Percentiles rank a stretch among this genome's conserved stretches.
These are phyloP conservation scores for Pangasius macronema DNA, from an alignment of 2,797 vertebrate species.

Conservation along the genomic window DNA sequence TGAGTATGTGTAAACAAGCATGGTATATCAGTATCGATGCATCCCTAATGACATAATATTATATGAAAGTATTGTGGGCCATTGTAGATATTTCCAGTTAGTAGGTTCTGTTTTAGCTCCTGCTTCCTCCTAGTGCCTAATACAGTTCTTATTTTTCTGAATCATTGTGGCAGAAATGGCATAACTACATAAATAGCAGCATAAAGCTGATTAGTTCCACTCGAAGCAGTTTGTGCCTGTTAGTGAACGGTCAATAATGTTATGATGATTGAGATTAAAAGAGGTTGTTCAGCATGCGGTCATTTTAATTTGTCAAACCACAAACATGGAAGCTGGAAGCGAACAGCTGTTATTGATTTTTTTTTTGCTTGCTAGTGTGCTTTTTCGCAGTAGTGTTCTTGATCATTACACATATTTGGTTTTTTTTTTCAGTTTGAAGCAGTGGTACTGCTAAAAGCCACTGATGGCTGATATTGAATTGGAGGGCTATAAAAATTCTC, in stretches of 20 bases:
- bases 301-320: not conserved
- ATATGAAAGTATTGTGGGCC: not conserved
- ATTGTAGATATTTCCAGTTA: not conserved
- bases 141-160: not conserved
- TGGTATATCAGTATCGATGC: not conserved
- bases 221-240: constrained; percentile 12
- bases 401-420: not conserved
- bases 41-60: not conserved
- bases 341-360: not conserved
- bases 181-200: constrained; percentile 1
- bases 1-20: not conserved
- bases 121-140: not conserved
- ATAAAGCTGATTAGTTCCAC: constrained; percentile 23
- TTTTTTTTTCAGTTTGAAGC: not conserved
- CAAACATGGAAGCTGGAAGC: not conserved
- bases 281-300: constrained; percentile 10
- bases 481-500: not conserved
- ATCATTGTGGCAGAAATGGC: not conserved
- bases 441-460: not conserved
- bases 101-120: not conserved
- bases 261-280: not conserved
- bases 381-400: not conserved
- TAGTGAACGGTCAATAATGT: not conserved
- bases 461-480: not conserved
- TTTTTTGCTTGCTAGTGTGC: not conserved